phyloP scores from a whole-genome alignment of 2,797 vertebrate genomes.

The Neomorphus geoffroyi region DNA sequence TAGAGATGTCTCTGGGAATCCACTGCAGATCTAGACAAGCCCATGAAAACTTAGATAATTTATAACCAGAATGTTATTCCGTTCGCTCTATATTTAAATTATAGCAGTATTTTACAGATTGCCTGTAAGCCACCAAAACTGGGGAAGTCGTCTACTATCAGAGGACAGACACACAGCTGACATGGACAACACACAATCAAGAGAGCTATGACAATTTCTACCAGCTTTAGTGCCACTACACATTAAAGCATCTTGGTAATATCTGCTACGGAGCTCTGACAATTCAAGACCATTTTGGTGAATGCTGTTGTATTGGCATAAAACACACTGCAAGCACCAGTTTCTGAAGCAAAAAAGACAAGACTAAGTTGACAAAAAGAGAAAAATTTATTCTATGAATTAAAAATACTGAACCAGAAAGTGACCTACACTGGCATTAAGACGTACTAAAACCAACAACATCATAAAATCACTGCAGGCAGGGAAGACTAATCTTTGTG shows the following conservation, averaged over 20 bases:
- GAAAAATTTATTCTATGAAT: background rate
- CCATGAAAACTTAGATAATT: background rate
- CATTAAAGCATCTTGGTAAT: background rate
- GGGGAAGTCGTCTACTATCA: background rate
- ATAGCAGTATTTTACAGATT: background rate
- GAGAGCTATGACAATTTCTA: background rate
- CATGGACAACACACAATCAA: accelerated
- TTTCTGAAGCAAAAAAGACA: background rate
- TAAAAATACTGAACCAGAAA: background rate
- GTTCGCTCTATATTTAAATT: background rate
- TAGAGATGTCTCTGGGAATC: background rate
- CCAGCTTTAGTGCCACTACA: background rate
- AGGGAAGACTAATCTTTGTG: background rate
- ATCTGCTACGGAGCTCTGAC: background rate
- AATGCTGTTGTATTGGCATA: background rate
- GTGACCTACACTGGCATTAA: background rate
- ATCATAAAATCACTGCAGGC: background rate
- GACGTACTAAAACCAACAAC: background rate
- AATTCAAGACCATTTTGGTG: background rate
- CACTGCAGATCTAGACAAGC: background rate
- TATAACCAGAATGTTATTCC: background rate
- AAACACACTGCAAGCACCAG: background rate
- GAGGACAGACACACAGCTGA: background rate
- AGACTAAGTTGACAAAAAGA: background rate
- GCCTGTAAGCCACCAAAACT: background rate